Evolutionary conservation across 1,140 invertebrate species (phyloP).

Genomic region (Caenorhabditis brenneri): DNA sequence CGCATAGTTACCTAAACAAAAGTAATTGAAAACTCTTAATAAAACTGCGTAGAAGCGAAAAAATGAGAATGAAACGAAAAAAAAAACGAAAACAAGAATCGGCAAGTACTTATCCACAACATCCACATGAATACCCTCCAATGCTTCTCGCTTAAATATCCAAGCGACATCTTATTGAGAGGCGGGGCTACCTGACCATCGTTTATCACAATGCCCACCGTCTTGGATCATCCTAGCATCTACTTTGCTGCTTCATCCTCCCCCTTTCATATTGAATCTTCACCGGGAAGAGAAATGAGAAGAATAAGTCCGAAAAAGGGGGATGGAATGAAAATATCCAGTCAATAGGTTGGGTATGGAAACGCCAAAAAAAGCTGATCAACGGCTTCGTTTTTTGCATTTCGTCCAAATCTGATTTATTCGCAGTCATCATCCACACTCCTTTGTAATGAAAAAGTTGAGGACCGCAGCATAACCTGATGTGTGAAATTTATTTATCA

Average conservation of each 20-base stretch:
- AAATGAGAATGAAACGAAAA: not conserved
- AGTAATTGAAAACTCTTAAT: not conserved
- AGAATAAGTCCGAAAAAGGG: not conserved
- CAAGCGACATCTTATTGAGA: not conserved
- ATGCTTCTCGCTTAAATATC: not conserved
- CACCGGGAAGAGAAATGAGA: not conserved
- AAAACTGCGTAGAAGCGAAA: too few species aligned
- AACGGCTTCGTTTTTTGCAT: not conserved
- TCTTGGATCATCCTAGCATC: conserved; percentile 40
- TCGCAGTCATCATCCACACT: not conserved
- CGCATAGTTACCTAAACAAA: not conserved
- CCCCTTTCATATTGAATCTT: not conserved
- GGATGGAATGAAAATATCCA: not conserved
- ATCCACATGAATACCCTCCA: not conserved
- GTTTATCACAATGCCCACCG: not conserved
- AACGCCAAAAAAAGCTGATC: not conserved
- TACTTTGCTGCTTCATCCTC: conserved; percentile 14
- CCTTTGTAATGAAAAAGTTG: not conserved
- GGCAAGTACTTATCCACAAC: not conserved
- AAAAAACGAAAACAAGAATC: not conserved
- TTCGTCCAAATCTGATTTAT: not conserved
- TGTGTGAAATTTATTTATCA: not conserved
- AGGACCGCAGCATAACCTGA: not conserved
- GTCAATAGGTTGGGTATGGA: not conserved
- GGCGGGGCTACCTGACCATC: conserved; percentile 22